Conservation (phyloP, 2,888 invertebrate genomes). For the Cybosia mesomella region DNA sequence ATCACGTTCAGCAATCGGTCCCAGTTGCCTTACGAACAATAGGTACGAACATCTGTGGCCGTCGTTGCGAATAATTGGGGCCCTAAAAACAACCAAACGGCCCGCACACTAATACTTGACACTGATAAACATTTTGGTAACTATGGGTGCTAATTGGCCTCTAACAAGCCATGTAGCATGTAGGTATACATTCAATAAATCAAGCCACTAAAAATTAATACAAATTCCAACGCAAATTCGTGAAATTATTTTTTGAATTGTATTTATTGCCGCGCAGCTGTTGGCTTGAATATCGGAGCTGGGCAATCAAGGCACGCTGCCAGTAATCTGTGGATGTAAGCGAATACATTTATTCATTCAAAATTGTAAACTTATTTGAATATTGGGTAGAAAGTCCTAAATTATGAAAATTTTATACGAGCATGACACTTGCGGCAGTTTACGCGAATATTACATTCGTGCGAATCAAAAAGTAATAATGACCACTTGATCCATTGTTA, state of each 20-base stretch:
- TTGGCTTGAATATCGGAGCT: constrained; percentile 19
- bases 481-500: no score
- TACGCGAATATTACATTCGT: not conserved
- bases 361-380: constrained; percentile 26
- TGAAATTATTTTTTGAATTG: constrained; percentile 29
- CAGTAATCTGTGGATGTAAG: constrained; percentile 29
- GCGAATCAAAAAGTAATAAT: not conserved
- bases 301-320: constrained; percentile 15
- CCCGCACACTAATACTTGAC: not conserved
- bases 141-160: not conserved
- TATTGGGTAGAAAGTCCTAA: not conserved
- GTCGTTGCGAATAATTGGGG: no score
- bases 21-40: no score
- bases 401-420: constrained; percentile 14
- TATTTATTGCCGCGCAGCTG: constrained; percentile 42
- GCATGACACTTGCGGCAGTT: not conserved
- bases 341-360: constrained; percentile 26
- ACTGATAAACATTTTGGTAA: not conserved
- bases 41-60: no score
- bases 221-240: not conserved
- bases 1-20: no score
- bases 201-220: not conserved
- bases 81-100: no score
- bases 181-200: not conserved
- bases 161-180: not conserved